Evolutionary conservation across 2,797 vertebrate genomes (phyloP), one percentile per base, ranked within the genome.

Genomic region (Phylloscopus collybita): DNA sequence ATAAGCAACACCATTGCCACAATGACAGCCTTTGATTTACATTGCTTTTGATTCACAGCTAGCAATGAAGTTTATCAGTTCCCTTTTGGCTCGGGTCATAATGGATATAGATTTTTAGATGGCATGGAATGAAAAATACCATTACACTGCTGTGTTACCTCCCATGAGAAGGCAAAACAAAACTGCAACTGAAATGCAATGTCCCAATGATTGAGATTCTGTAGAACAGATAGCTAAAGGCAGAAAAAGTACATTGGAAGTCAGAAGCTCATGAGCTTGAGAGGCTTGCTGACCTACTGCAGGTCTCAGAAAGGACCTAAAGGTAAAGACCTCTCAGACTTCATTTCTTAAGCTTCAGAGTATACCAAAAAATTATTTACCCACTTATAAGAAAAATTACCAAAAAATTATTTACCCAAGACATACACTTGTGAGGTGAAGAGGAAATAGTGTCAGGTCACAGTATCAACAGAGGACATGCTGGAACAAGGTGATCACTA

Each of bases 401-500:
- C 14, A 29, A 88, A 69, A 42, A 88, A 75, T 65, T 81, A 78
- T 50, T 80, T 83, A 66, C n/a, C 20, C 25, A 69, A 78, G 42
- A 72, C 23, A 45, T 20, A 71, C 8, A 49, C 25, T 79, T 81
- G 5, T 19, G 14, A 90, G 62, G 65, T 69, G 69, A 90, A 69
- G 32, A 86, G 56, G 57, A 92, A 90, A 69, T 49, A 54, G 22
- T 44, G n/a, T 56, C 76, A 86, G 80, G 45, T 51, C 51, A 32
- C 5, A 3, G 3, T 44, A 69, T 42, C 73, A 84, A 29, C 2
- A 79, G 11, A 93, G 29, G 50, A 94, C 27, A 47, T 34, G 42
- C n/a, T 61, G 40, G 47, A 94, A 93, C 47, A 83, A 84, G 44
- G 23, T 18, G 34, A 86, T 90, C 62, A 79, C 76, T 84, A 60